These are phyloP conservation scores for Caenorhabditis sp. DNA, from an alignment of 2,888 invertebrate species.

Conservation along the genomic window DNA sequence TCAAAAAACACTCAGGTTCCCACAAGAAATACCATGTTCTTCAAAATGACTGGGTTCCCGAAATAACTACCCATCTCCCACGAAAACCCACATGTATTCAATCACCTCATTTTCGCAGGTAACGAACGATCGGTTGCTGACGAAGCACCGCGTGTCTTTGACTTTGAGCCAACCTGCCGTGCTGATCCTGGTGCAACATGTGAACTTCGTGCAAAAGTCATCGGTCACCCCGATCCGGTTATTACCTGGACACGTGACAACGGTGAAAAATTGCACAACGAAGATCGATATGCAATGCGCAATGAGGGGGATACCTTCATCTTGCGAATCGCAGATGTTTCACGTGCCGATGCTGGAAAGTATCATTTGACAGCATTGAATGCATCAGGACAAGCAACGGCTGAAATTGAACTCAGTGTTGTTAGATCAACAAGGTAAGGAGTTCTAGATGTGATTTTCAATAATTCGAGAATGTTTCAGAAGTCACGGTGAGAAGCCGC, in stretches of 20 bases:
- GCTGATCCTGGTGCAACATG: constrained; percentile 47
- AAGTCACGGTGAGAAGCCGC: constrained; percentile 48
- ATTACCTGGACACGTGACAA: constrained; percentile 53
- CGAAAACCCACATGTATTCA: too few species aligned
- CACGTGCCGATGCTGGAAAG: constrained; percentile 54
- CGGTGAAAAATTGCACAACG: constrained; percentile 36
- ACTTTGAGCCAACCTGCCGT: constrained; percentile 41
- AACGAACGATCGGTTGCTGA: constrained; percentile 51
- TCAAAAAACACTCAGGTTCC: too few species aligned
- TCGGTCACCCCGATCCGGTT: constrained; percentile 64
- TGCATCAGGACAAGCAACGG: constrained; percentile 46
- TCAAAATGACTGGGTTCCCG: too few species aligned
- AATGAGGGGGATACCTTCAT: constrained; percentile 58
- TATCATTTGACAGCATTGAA: constrained; percentile 62
- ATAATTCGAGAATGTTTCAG: constrained; percentile 14
- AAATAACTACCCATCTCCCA: too few species aligned
- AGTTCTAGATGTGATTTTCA: background rate
- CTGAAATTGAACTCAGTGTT: constrained; percentile 44
- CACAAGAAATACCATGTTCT: too few species aligned
- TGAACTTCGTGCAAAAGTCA: constrained; percentile 51
- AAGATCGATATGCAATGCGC: constrained; percentile 52
- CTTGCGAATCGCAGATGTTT: constrained; percentile 52
- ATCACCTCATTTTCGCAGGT: constrained; percentile 15
- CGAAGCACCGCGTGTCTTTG: constrained; percentile 54
- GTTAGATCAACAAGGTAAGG: constrained; percentile 45